phyloP scores from a whole-genome alignment of 2,797 vertebrate species.

The Enteromius thamalakanensis region DNA sequence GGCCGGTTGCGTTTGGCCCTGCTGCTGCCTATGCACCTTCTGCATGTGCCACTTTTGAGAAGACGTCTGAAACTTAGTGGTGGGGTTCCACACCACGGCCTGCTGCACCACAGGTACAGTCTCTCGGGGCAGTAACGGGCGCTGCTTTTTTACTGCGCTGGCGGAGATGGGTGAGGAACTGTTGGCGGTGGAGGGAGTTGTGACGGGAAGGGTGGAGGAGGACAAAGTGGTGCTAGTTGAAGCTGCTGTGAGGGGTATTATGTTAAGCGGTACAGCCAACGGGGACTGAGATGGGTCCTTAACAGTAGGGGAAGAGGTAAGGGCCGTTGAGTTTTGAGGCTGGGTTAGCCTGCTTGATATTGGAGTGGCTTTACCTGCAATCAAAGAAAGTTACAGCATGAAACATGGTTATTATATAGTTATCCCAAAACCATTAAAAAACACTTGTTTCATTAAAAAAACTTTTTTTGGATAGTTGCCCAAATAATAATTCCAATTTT shows the following conservation, averaged over 20 bases:
- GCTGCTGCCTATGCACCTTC: slow-evolving; percentile 93
- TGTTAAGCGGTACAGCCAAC: slow-evolving; percentile 76
- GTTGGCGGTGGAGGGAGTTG: slow-evolving; percentile 64
- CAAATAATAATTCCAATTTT: background rate
- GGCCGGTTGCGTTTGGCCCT: slow-evolving; percentile 79
- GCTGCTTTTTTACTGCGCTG: slow-evolving; percentile 90
- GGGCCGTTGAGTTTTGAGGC: slow-evolving; percentile 77
- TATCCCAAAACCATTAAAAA: background rate
- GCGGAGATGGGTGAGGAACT: slow-evolving; percentile 67
- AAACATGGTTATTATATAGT: background rate
- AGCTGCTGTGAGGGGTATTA: slow-evolving; percentile 76
- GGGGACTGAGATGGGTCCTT: slow-evolving; percentile 81
- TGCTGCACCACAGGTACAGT: slow-evolving; percentile 91
- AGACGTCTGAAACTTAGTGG: slow-evolving; percentile 94
- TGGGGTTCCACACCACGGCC: slow-evolving; percentile 92
- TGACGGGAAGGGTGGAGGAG: slow-evolving; percentile 68
- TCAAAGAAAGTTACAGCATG: background rate
- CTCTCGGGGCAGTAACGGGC: slow-evolving; percentile 94
- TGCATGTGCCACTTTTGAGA: slow-evolving; percentile 99
- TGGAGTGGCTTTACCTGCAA: slow-evolving; percentile 83
- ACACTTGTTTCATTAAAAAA: no score
- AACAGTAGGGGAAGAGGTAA: slow-evolving; percentile 70
- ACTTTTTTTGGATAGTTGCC: background rate
- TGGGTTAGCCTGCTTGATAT: slow-evolving; percentile 74
- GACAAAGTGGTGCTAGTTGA: slow-evolving; percentile 74